Percentiles rank a stretch among this genome's conserved stretches.
Conservation (phyloP, 2,113 vertebrate species). For the Penelope pileata region DNA sequence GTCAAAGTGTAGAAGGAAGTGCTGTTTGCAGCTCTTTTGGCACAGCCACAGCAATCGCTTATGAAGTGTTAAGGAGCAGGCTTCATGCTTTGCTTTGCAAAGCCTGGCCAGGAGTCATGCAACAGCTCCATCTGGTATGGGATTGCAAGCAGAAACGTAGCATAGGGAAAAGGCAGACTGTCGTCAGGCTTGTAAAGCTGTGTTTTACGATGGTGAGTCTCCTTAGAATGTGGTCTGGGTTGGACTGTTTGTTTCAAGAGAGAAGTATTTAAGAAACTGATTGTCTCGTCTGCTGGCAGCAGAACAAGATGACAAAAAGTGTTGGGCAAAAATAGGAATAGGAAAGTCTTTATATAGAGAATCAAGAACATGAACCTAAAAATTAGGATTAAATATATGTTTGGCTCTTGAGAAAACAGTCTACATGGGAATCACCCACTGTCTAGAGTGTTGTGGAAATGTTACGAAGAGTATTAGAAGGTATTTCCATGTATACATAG, state of each 20-base stretch:
- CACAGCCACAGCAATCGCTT: not conserved
- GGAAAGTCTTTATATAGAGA: not conserved
- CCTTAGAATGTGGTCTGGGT: not conserved
- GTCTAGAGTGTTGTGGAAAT: not conserved
- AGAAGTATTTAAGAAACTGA: not conserved
- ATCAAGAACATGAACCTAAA: not conserved
- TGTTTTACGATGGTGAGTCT: not conserved
- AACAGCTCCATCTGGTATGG: conserved; percentile 28
- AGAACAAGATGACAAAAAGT: not conserved
- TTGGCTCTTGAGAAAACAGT: conserved; percentile 6
- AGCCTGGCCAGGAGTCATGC: not conserved
- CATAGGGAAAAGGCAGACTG: not conserved
- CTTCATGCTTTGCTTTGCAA: not conserved
- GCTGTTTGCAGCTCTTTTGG: conserved; percentile 5
- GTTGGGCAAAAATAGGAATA: conserved; percentile 18
- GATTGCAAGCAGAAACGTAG: conserved; percentile 21
- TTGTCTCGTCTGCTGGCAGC: conserved; percentile 28
- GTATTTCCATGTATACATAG: not conserved
- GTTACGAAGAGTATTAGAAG: not conserved
- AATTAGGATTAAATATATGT: not conserved
- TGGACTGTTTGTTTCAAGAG: conserved; percentile 11
- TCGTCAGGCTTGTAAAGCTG: conserved; percentile 30
- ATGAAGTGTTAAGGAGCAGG: not conserved
- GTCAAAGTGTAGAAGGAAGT: not conserved
- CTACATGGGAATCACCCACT: not conserved